Percentiles rank a stretch among this genome's conserved stretches.
phyloP scores from a whole-genome alignment of 2,113 vertebrate species.

The Catagonus wagneri region DNA sequence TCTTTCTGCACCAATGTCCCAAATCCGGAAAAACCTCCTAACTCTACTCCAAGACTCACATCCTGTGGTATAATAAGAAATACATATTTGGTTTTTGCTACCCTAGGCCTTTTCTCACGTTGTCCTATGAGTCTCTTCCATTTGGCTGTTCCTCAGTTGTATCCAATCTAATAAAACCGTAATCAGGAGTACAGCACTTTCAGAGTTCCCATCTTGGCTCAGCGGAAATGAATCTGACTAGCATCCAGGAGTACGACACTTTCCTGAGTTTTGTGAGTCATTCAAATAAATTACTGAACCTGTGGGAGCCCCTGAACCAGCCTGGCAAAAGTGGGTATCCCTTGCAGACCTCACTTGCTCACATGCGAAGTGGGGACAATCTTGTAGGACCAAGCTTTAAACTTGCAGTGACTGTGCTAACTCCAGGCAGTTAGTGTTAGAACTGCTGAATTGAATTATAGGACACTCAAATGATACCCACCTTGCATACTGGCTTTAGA shows the following conservation, averaged over 20 bases:
- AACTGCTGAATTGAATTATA: neutral
- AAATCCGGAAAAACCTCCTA: neutral
- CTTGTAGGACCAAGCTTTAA: neutral
- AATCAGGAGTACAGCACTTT: neutral
- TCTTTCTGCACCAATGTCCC: neutral
- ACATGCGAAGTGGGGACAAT: neutral
- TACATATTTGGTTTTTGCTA: neutral
- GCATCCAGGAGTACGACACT: neutral
- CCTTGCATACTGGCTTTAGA: neutral
- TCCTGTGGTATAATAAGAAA: neutral
- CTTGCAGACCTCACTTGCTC: neutral
- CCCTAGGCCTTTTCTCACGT: neutral
- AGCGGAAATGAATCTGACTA: no score
- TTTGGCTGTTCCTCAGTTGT: neutral
- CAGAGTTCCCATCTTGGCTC: no score
- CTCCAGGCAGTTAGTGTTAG: neutral
- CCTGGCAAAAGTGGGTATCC: neutral
- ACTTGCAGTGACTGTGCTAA: neutral
- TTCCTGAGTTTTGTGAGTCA: neutral
- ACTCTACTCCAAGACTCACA: neutral
- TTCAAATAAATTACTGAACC: neutral
- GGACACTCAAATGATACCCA: neutral
- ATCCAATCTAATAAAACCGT: slow-evolving; percentile 21
- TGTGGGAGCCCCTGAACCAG: neutral
- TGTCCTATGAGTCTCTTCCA: neutral